These are phyloP conservation scores for Tragelaphus imberbis DNA, from an alignment of 2,113 vertebrate species.

Conservation along the genomic window DNA sequence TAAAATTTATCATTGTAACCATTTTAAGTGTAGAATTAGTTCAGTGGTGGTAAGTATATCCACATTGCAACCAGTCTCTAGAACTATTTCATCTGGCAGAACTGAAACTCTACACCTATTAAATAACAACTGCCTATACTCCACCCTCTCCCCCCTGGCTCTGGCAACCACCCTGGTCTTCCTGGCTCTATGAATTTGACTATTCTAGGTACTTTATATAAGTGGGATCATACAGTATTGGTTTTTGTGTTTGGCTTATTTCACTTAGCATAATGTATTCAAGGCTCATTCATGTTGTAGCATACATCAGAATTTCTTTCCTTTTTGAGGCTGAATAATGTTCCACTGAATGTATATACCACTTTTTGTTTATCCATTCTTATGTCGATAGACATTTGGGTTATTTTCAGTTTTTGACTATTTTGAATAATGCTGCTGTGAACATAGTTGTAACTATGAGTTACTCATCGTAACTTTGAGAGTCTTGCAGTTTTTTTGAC, in stretches of 20 bases:
- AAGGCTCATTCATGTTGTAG: neutral
- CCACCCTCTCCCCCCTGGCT: neutral
- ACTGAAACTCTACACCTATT: neutral
- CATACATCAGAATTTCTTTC: neutral
- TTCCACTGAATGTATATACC: neutral
- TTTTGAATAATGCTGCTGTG: neutral
- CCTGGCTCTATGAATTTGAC: neutral
- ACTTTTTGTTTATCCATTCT: neutral
- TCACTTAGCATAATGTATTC: neutral
- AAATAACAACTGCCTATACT: neutral
- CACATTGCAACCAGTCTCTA: neutral
- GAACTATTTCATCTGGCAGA: neutral
- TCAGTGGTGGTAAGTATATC: neutral
- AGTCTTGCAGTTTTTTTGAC: slow-evolving; percentile 8
- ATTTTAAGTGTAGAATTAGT: neutral
- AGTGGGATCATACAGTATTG: neutral
- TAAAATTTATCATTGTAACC: neutral
- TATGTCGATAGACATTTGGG: neutral
- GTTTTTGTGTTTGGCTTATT: neutral
- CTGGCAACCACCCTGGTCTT: neutral
- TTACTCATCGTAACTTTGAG: neutral
- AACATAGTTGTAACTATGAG: neutral
- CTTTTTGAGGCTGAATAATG: neutral
- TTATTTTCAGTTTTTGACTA: neutral
- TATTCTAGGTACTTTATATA: neutral